Base-by-base conservation (phyloP, 2,888 invertebrate species). In the Sialis lutaria region DNA sequence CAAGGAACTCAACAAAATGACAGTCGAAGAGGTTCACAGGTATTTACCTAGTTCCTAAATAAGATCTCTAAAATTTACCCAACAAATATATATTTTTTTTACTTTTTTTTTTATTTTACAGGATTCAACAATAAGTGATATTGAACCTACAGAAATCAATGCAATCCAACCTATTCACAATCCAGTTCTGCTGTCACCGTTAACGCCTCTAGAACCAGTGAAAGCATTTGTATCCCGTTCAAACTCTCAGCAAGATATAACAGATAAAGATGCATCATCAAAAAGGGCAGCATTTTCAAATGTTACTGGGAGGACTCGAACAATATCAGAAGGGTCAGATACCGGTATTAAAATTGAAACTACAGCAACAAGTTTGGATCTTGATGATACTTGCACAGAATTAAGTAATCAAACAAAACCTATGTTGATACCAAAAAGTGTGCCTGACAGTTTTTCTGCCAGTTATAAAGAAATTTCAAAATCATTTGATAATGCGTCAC, bases 11-110 rank as follows among this genome's bases (percentile, higher is more conserved):
- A 42, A 40, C 31, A 42, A 45, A 43, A 51, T 54, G 40, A 40
- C 22, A 41, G 41, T 33, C 50, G 42, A 7, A 49, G 48, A 58
- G 72, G 48, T 64, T 74, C 58, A 64, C 68, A 52, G 13, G 62
- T 63, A 54, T 56, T 56, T 50, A 13, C 51, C 46, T 12, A 13
- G 13, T 41, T 22, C 22, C 22, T 22, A 22, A 22, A 22, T 22
- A 22, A 22, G 22, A 22, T 22, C 22, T 22, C 2, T 22, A 22
- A 22, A 22, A 22, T 22, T 22, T 22, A 22, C 12, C 10, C 7
- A 42, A 42, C n/a, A n/a, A 22, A 22, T 4, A 2, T 22, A 2
- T 4, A 22, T 22, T 22, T 22, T 22, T 22, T 22, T 22, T 22
- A n/a, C n/a, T n/a, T n/a, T n/a, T n/a, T n/a, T 13, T 40, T 40